Percentiles rank a stretch among this genome's conserved stretches.
Conservation (phyloP, 1,140 invertebrate species). For the Zaprionus africanus region DNA sequence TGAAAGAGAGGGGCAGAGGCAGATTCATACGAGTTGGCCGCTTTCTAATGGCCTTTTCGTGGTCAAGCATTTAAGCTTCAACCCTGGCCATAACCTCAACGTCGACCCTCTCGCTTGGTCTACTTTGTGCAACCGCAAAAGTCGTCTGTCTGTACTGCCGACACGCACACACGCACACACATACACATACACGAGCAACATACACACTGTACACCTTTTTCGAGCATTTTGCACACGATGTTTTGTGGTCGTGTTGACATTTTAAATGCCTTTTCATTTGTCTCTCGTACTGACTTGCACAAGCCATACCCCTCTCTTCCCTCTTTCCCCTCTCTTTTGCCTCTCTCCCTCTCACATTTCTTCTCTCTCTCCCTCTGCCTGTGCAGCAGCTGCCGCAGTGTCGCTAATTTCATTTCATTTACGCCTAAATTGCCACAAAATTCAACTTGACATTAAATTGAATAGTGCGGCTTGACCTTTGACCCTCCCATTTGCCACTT, state of each 20-base stretch:
- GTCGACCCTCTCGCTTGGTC: slow-evolving; percentile 59
- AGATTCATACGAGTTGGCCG: slow-evolving; percentile 44
- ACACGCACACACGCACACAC: slow-evolving; percentile 16
- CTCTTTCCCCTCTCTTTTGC: background rate
- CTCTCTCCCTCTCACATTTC: background rate
- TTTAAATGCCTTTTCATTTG: slow-evolving; percentile 81
- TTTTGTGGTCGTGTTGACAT: slow-evolving; percentile 79
- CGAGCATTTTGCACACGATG: slow-evolving; percentile 80
- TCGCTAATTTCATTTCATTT: slow-evolving; percentile 77
- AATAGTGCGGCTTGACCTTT: slow-evolving; percentile 52
- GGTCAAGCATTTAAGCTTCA: slow-evolving; percentile 80
- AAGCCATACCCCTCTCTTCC: background rate
- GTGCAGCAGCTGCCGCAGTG: slow-evolving; percentile 12
- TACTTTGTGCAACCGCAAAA: slow-evolving; percentile 78
- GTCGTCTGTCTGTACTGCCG: slow-evolving; percentile 56
- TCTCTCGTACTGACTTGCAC: slow-evolving; percentile 29
- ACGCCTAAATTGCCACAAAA: slow-evolving; percentile 65
- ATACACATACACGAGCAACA: background rate
- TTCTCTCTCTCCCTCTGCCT: background rate
- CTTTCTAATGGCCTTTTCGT: slow-evolving; percentile 81
- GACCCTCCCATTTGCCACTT: slow-evolving; percentile 1
- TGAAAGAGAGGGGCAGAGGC: background rate
- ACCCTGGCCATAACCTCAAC: slow-evolving; percentile 51
- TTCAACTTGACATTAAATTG: slow-evolving; percentile 49
- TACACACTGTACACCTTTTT: slow-evolving; percentile 64